Base-by-base conservation (phyloP, 2,888 invertebrate genomes). In the Nebria brevicollis region DNA sequence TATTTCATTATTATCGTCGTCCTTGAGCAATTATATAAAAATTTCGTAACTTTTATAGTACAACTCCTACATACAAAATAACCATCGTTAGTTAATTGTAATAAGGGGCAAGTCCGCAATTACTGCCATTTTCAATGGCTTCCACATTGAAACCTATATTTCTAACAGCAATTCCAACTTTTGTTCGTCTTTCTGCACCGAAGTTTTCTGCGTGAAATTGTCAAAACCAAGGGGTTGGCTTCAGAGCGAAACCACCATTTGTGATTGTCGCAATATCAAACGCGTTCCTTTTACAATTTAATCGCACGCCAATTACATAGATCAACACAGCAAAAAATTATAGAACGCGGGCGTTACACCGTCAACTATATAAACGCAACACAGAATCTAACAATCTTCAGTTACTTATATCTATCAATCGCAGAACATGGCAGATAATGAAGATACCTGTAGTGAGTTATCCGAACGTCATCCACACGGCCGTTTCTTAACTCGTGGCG, bases 401-500 rank as follows among this genome's bases (percentile, higher is more conserved):
- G 54, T 54, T 54, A 54, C 54, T 8, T 54, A 54, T 54, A 54
- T 54, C 54, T 54, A 54, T 5, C 54, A 8, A 34, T 4, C 1
- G 34, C 5, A 34, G 2, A 54, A 54, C 83, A 90, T 92, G 90
- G 92, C 92, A 89, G 93, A 93, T 89, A 92, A 92, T 88, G 94
- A 94, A 88, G 95, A 95, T 88, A 94, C 94, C 82, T 95, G 95
- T 88, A 95, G 95, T 86, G 95, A 96, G 86, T 91, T 95, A 82
- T 94, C 94, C 85, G 89, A 89, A 84, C 89, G 89, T 81, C 88
- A 88, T 75, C 93, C 94, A 87, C 92, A 92, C 10, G 94, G 93
- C 83, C 93, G 95, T 87, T 96, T 96, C 89, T 91, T 96, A 85
- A 94, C 95, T 73, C 85, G 86, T 90, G 94, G 94, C 75, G 96